A percentile compares a stretch with the other conserved stretches of the same genome.
These are phyloP conservation scores for Pogonocichla stellata DNA, from an alignment of 2,113 vertebrate species.

Conservation along the genomic window DNA sequence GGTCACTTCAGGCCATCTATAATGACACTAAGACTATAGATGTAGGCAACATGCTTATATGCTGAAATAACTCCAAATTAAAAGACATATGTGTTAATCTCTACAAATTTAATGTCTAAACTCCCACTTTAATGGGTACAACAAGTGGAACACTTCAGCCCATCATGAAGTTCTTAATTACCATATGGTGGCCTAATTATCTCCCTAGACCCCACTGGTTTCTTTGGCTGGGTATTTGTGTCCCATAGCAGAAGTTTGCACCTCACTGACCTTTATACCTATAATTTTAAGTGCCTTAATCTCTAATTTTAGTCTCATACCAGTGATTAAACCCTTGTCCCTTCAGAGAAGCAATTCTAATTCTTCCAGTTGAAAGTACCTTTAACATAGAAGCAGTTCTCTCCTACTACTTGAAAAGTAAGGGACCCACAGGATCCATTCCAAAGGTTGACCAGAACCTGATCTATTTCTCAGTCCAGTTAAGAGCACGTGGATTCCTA, in stretches of 20 bases:
- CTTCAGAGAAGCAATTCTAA: neutral
- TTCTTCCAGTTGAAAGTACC: neutral
- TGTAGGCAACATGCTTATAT: neutral
- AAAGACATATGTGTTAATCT: neutral
- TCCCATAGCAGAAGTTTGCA: neutral
- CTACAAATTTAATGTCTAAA: neutral
- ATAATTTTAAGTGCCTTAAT: neutral
- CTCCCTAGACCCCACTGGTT: neutral
- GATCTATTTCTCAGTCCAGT: neutral
- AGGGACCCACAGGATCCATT: neutral
- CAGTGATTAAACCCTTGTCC: neutral
- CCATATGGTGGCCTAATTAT: neutral
- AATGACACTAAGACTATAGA: neutral
- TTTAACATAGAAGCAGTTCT: neutral
- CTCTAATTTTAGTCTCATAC: neutral
- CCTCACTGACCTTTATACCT: neutral
- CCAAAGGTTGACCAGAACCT: neutral
- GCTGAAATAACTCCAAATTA: neutral
- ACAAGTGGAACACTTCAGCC: neutral
- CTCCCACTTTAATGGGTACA: neutral
- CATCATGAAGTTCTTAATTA: neutral
- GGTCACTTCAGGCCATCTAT: neutral
- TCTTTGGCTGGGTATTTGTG: neutral
- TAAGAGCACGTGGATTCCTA: neutral
- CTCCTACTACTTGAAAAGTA: neutral